phyloP scores from a whole-genome alignment of 2,888 invertebrate genomes.

The Helleia helle region DNA sequence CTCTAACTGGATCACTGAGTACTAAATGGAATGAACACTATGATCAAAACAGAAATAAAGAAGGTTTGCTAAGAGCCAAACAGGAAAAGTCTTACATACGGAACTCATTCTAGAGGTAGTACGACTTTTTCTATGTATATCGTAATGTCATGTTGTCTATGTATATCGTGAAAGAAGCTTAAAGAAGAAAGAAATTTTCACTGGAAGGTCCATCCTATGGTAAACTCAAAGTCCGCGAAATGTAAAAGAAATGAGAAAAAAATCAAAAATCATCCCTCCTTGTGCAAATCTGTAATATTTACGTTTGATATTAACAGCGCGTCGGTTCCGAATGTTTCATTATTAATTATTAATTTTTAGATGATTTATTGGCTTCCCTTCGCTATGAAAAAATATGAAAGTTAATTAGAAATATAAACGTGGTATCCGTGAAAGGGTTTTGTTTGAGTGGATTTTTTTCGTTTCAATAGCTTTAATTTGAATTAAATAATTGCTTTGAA shows the following conservation, averaged over 20 bases:
- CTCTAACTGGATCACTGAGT: too few species aligned
- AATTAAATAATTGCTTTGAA: background rate
- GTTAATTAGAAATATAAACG: constrained; percentile 51
- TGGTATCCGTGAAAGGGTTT: constrained; percentile 48
- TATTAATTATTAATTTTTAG: constrained; percentile 69
- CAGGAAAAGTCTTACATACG: too few species aligned
- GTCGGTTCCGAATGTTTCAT: constrained; percentile 33
- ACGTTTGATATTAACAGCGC: constrained; percentile 54
- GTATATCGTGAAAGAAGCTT: too few species aligned
- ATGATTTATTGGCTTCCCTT: constrained; percentile 58
- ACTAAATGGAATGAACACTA: too few species aligned
- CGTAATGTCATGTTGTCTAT: too few species aligned
- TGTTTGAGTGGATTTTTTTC: constrained; percentile 19
- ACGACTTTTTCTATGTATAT: too few species aligned
- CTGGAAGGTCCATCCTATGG: background rate
- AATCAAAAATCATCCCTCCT: constrained; percentile 43
- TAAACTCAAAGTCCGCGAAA: constrained; percentile 7
- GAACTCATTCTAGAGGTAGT: too few species aligned
- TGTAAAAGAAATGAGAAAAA: constrained; percentile 27
- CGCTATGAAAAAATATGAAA: constrained; percentile 50
- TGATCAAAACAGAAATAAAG: too few species aligned
- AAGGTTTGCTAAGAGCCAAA: too few species aligned
- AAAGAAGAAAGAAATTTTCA: too few species aligned
- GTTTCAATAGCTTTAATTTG: constrained; percentile 2
- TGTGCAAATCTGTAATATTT: constrained; percentile 51